Conservation (phyloP, 2,888 invertebrate species). For the Cremastobaeus sp. region DNA sequence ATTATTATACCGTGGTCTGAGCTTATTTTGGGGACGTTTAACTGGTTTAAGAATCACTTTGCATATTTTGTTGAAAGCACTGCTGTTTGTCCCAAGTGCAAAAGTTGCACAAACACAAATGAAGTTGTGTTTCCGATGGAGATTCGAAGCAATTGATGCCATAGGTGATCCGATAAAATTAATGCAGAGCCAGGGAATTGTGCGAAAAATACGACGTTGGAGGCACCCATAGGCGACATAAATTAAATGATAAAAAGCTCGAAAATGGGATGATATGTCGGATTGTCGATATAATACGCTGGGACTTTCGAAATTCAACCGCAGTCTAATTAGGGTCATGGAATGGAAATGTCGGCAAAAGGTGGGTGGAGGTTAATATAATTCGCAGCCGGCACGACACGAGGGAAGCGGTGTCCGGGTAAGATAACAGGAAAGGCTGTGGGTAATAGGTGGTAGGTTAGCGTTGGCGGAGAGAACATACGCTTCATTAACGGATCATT, state of each 20-base stretch:
- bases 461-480: conserved; percentile 73
- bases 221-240: conserved; percentile 24
- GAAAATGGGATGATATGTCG: conserved; percentile 56
- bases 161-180: too few relatives aligned
- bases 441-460: conserved; percentile 75
- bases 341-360: conserved; percentile 63
- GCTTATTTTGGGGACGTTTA: not conserved
- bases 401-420: conserved; percentile 74
- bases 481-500: conserved; percentile 79
- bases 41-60: not conserved
- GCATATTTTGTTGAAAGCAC: too few relatives aligned
- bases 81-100: too few relatives aligned
- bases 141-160: too few relatives aligned
- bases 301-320: conserved; percentile 55
- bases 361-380: conserved; percentile 69
- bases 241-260: conserved; percentile 35
- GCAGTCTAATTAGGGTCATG: conserved; percentile 62
- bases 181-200: conserved; percentile 4
- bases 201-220: conserved; percentile 22
- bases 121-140: too few relatives aligned
- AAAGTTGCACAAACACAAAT: too few relatives aligned
- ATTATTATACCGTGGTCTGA: conserved; percentile 19
- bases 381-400: conserved; percentile 68
- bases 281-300: conserved; percentile 54
- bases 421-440: conserved; percentile 77